These are phyloP conservation scores for Tetrax tetrax DNA, from an alignment of 2,113 vertebrate genomes.

Conservation along the genomic window DNA sequence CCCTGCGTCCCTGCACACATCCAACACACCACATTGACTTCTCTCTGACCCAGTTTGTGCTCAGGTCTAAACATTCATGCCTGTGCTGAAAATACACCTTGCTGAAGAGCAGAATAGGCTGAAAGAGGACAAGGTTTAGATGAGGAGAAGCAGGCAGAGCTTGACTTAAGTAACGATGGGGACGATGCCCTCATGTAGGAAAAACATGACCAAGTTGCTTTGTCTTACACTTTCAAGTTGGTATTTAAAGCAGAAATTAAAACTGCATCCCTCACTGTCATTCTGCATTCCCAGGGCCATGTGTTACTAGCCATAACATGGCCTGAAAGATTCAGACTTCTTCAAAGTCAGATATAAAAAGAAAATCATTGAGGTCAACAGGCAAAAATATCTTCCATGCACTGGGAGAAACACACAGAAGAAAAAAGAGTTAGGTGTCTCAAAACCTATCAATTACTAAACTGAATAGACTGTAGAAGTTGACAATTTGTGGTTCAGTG, in stretches of 20 bases:
- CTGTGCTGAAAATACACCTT: not conserved
- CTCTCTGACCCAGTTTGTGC: not conserved
- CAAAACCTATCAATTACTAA: not conserved
- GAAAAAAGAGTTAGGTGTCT: not conserved
- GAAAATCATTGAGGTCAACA: not conserved
- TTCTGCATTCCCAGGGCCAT: not conserved
- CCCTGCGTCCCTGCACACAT: not conserved
- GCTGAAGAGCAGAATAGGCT: not conserved
- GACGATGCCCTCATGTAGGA: not conserved
- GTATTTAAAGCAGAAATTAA: not conserved
- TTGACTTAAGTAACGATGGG: not conserved
- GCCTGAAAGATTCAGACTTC: not conserved
- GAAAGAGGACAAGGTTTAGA: not conserved
- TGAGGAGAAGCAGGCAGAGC: not conserved
- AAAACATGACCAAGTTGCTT: not conserved
- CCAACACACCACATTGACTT: not conserved
- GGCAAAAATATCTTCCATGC: not conserved
- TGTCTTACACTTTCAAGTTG: not conserved
- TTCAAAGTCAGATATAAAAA: not conserved
- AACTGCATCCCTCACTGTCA: not conserved
- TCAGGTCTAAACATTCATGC: not conserved
- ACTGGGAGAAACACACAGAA: not conserved
- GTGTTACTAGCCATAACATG: not conserved
- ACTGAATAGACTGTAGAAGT: not conserved
- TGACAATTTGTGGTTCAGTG: not conserved